Evolutionary conservation across 2,797 vertebrate species (phyloP), one percentile per base, ranked within the genome.

Genomic region (Pyrocephalus nanus): DNA sequence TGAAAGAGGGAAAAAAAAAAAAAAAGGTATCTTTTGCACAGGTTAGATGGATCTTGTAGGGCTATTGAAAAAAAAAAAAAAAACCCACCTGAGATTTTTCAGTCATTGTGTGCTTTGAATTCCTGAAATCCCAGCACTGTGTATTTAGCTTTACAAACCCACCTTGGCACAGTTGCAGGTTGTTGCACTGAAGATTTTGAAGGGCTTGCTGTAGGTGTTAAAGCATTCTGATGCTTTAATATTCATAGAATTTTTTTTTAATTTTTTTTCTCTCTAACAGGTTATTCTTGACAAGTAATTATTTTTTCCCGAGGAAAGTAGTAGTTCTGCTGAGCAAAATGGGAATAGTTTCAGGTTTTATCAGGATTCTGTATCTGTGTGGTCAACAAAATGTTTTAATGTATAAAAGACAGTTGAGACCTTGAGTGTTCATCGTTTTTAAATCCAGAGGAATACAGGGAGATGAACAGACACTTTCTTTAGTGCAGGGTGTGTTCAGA

Each of bases 211-310:
- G 43, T 87, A 85, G 74, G 55, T 95, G 74, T 82, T 87, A 72
- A 11, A 87, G 78, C 47, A 38, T 92, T 92, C 62, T 62, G n/a
- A 85, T 79, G 67, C 71, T 89, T 89, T 76, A 82, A 78, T 82
- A 43, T 87, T 91, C 51, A 42, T 55, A 64, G 47, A 16, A 9
- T 38, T 38, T 38, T 17, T 78, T 51, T 50, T 86, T 42, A 15
- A 15, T 40, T 42, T 42, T 51, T 92, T 19, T 9, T 7, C 7
- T n/a, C 70, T 89, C 14, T 79, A 79, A 36, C 30, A 27, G 34
- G 38, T 89, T 81, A 86, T 91, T 93, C 74, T 89, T 91, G 90
- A 72, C 81, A 89, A 89, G 64, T 85, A 72, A 82, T 92, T 87
- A 53, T 42, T 91, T 95, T 95, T 81, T 95, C 50, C 42, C 84